Evolutionary conservation across 2,113 vertebrate genomes (phyloP).

Genomic region (Stictonetta naevosa): DNA sequence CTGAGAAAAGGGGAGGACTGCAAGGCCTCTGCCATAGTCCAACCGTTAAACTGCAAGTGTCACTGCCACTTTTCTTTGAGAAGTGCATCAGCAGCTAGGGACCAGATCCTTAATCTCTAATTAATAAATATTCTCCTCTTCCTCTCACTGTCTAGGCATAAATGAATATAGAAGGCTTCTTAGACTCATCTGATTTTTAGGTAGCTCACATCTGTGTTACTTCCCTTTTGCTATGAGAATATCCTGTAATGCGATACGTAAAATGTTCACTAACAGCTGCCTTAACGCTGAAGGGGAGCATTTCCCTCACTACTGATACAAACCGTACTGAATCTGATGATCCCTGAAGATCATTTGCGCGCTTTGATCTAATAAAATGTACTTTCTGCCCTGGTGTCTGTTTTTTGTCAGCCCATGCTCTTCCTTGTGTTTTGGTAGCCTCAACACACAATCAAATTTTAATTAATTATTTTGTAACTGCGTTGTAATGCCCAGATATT

Average conservation of each 20-base stretch:
- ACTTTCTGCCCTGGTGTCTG: background rate
- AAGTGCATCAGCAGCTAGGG: background rate
- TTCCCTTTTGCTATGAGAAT: background rate
- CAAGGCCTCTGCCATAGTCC: background rate
- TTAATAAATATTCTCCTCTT: background rate
- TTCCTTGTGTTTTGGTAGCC: background rate
- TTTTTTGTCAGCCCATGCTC: background rate
- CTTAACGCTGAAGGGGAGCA: background rate
- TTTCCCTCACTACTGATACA: background rate
- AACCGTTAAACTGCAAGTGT: background rate
- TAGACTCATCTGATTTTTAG: background rate
- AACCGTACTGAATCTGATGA: background rate
- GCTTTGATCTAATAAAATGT: background rate
- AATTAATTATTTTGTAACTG: background rate
- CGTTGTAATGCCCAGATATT: background rate
- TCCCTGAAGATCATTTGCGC: background rate
- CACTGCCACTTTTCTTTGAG: background rate
- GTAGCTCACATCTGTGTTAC: background rate
- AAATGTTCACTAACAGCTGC: background rate
- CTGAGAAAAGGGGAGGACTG: background rate
- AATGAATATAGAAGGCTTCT: background rate
- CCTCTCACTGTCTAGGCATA: background rate
- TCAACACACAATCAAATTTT: background rate
- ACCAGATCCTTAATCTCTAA: background rate
- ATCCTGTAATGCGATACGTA: background rate